Percentiles rank a stretch among this genome's conserved stretches.
These are phyloP conservation scores for Cartodere bifasciata DNA, from an alignment of 2,888 invertebrate species.

Conservation along the genomic window DNA sequence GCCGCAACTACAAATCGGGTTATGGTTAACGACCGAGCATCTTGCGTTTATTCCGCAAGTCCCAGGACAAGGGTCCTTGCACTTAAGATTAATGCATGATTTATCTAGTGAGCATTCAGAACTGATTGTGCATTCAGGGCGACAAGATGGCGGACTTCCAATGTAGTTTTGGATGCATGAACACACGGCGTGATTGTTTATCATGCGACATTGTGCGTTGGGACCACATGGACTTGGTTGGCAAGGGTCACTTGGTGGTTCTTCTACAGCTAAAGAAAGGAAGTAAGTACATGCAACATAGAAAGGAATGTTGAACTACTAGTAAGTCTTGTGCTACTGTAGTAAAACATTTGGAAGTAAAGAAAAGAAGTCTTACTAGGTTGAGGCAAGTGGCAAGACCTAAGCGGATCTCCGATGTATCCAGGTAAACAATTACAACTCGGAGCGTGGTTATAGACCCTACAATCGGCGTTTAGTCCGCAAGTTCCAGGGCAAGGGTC, in stretches of 20 bases:
- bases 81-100: conserved; percentile 69
- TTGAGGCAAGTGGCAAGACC: conserved; percentile 50
- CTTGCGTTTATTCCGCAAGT: conserved; percentile 73
- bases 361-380: conserved; percentile 29
- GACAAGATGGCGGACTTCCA: conserved; percentile 63
- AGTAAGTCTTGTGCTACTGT: background rate
- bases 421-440: conserved; percentile 61
- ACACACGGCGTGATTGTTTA: conserved; percentile 64
- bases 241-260: conserved; percentile 40
- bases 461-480: conserved; percentile 72
- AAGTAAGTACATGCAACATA: conserved; percentile 11
- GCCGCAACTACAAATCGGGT: conserved; percentile 73
- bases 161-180: conserved; percentile 66
- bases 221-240: conserved; percentile 66
- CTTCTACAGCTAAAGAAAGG: conserved; percentile 17
- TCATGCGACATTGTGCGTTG: conserved; percentile 62
- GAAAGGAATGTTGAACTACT: conserved; percentile 5
- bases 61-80: conserved; percentile 69
- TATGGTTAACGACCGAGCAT: conserved; percentile 75
- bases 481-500: conserved; percentile 76
- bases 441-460: conserved; percentile 71
- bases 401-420: conserved; percentile 66
- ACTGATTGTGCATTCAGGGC: conserved; percentile 72
- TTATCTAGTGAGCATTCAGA: conserved; percentile 70
- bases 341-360: conserved; percentile 3